Conservation (phyloP, 2,888 invertebrate genomes). For the Geotrupes spiniger region DNA sequence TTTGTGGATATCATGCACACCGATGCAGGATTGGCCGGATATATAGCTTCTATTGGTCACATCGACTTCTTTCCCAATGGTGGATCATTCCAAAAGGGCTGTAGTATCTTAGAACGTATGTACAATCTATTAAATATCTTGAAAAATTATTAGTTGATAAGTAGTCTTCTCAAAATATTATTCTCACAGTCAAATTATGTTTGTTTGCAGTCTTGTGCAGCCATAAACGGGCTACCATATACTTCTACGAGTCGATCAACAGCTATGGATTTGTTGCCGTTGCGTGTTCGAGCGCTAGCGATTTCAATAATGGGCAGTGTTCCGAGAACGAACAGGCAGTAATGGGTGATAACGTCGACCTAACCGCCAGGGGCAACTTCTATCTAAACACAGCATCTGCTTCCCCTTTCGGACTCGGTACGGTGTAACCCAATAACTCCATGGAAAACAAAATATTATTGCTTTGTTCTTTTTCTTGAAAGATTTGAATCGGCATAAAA, state of each 20-base stretch:
- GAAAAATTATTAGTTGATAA: too few relatives aligned
- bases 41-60: conserved; percentile 62
- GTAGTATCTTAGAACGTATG: conserved; percentile 10
- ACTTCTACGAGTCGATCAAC: conserved; percentile 22
- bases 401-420: conserved; percentile 7
- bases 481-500: too few relatives aligned
- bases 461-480: too few relatives aligned
- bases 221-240: conserved; percentile 18
- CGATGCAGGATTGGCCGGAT: conserved; percentile 65
- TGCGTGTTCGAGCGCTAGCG: conserved; percentile 8
- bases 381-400: conserved; percentile 9
- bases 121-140: neutral
- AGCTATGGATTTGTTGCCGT: conserved; percentile 14
- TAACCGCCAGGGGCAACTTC: conserved; percentile 5
- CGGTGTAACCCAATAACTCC: too few relatives aligned
- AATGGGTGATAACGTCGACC: conserved; percentile 12
- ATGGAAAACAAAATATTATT: too few relatives aligned
- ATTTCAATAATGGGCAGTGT: conserved; percentile 8
- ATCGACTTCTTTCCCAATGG: conserved; percentile 73
- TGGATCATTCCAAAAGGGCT: conserved; percentile 43
- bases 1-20: conserved; percentile 69
- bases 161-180: too few relatives aligned
- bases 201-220: conserved; percentile 61
- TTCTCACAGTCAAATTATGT: too few relatives aligned
- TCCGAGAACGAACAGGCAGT: neutral